These are phyloP conservation scores for Ligdia adustata DNA, from an alignment of 2,888 invertebrate species.

Conservation along the genomic window DNA sequence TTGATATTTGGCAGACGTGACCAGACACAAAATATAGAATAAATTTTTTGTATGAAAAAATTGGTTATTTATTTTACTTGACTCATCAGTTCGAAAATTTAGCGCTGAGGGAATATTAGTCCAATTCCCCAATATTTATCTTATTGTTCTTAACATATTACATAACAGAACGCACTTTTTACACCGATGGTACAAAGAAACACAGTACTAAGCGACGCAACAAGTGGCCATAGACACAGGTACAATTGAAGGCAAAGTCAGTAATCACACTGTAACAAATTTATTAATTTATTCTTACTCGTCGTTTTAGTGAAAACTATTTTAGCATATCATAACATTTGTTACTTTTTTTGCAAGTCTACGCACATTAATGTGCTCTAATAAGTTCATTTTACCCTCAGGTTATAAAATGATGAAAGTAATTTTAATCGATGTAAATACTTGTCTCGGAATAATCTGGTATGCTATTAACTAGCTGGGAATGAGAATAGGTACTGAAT, in stretches of 20 bases:
- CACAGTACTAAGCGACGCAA: background rate
- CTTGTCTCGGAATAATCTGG: conserved; percentile 2
- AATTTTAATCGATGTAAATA: conserved; percentile 12
- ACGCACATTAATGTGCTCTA: conserved; percentile 13
- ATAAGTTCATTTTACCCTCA: conserved; percentile 8
- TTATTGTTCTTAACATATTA: background rate
- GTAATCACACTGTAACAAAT: conserved; percentile 5
- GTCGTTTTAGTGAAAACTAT: conserved; percentile 4
- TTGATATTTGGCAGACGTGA: too few relatives aligned
- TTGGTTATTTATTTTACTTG: too few relatives aligned
- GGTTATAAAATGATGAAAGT: conserved; percentile 5
- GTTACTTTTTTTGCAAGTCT: conserved; percentile 4
- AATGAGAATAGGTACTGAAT: conserved; percentile 4
- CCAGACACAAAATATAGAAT: too few relatives aligned
- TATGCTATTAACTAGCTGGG: background rate
- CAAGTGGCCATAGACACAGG: background rate
- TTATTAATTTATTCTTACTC: conserved; percentile 12
- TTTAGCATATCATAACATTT: background rate
- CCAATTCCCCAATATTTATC: too few relatives aligned
- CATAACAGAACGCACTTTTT: background rate
- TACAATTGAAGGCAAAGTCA: background rate
- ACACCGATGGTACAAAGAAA: background rate
- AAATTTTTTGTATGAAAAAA: too few relatives aligned
- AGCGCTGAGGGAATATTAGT: too few relatives aligned
- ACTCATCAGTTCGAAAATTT: too few relatives aligned